A percentile compares a stretch with the other conserved stretches of the same genome.
These are phyloP conservation scores for Polyodon spathula DNA, from an alignment of 2,113 vertebrate genomes.

Conservation along the genomic window DNA sequence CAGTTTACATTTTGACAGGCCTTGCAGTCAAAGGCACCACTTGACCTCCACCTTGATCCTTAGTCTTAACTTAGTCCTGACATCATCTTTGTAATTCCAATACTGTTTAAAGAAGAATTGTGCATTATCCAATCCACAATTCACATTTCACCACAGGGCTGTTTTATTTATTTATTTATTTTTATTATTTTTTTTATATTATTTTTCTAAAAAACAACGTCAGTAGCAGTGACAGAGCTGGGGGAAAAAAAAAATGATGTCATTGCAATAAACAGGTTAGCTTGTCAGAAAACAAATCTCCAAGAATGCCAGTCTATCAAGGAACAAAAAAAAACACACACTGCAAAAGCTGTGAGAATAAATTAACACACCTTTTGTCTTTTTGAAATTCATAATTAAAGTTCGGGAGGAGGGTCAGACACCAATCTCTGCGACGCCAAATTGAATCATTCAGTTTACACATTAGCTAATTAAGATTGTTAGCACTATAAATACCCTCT, in stretches of 20 bases:
- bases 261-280: background rate
- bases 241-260: background rate
- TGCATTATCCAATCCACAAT: no score
- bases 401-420: no score
- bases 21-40: constrained; percentile 1
- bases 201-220: background rate
- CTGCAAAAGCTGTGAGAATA: constrained; percentile 19
- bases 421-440: no score
- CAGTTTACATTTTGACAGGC: background rate
- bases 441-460: no score
- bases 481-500: no score
- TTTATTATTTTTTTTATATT: no score
- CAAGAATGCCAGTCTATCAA: background rate
- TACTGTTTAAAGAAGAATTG: no score
- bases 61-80: constrained; percentile 16
- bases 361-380: constrained; percentile 20
- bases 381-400: no score
- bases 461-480: no score
- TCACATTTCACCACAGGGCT: no score
- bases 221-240: background rate
- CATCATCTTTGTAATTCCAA: constrained; percentile 17
- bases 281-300: background rate
- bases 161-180: no score
- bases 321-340: background rate
- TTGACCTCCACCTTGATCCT: constrained; percentile 11